These are phyloP conservation scores for Eublepharis macularius DNA, from an alignment of 2,113 vertebrate species.

Conservation along the genomic window DNA sequence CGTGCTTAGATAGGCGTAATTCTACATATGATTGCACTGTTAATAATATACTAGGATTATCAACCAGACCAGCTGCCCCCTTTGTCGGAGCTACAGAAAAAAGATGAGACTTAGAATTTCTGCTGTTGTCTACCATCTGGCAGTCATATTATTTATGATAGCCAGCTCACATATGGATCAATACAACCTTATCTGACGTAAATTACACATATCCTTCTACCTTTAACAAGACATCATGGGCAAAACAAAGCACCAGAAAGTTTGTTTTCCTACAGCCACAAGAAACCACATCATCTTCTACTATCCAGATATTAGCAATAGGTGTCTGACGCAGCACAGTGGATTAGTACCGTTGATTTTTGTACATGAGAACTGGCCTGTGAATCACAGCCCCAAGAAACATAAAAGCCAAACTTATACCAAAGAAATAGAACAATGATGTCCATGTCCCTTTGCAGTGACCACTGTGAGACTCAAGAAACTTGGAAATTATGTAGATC, in stretches of 20 bases:
- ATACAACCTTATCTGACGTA: background rate
- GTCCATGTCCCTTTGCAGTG: background rate
- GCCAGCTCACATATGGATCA: background rate
- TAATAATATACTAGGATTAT: background rate
- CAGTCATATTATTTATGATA: background rate
- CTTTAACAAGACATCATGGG: background rate
- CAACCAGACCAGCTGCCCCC: background rate
- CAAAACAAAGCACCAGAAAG: background rate
- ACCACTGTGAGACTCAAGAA: background rate
- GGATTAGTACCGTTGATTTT: background rate
- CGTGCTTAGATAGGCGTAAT: no score
- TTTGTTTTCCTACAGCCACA: background rate
- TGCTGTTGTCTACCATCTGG: background rate
- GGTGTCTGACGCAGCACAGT: background rate
- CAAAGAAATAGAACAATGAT: background rate
- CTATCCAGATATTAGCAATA: background rate
- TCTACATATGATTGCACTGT: no score
- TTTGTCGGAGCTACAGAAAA: background rate
- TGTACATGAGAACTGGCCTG: background rate
- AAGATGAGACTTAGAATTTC: background rate
- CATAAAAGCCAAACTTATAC: background rate
- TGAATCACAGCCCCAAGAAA: background rate
- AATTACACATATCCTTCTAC: background rate
- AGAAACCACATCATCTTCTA: background rate
- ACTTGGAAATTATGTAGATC: rapidly evolving